These are phyloP conservation scores for Drosophila ananassae DNA, from an alignment of 1,140 invertebrate species.

Conservation along the genomic window DNA sequence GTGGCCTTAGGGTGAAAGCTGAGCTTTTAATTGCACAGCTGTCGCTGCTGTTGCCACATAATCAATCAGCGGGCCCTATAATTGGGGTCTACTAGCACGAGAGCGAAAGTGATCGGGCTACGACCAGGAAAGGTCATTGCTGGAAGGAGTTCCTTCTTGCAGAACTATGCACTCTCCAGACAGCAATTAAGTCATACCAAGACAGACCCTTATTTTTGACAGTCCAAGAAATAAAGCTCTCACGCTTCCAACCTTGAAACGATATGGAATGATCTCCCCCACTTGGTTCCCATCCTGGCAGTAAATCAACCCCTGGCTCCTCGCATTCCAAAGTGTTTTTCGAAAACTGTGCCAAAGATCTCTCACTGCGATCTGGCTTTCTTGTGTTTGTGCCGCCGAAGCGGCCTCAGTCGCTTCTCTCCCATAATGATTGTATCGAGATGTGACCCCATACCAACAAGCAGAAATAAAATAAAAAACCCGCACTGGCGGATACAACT, in stretches of 20 bases:
- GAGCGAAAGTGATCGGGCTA: constrained; percentile 57
- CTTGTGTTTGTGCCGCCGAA: not conserved
- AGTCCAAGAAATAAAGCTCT: constrained; percentile 18
- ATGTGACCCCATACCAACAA: constrained; percentile 37
- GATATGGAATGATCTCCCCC: constrained; percentile 19
- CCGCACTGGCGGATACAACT: constrained; percentile 43
- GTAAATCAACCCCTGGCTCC: constrained; percentile 45
- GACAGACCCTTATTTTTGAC: not conserved
- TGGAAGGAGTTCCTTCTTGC: too few relatives aligned
- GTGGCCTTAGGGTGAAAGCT: constrained; percentile 68
- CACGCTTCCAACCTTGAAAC: constrained; percentile 26
- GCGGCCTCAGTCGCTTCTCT: not conserved
- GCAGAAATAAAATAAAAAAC: constrained; percentile 1
- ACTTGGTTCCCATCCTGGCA: constrained; percentile 30
- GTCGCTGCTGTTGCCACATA: constrained; percentile 40
- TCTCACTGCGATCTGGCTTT: constrained; percentile 33
- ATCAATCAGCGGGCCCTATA: constrained; percentile 58
- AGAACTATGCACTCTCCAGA: not conserved
- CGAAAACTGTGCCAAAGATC: constrained; percentile 68
- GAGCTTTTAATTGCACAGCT: constrained; percentile 66
- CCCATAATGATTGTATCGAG: constrained; percentile 49
- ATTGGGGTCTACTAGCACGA: constrained; percentile 13
- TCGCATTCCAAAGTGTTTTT: constrained; percentile 53
- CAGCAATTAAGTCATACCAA: constrained; percentile 17
- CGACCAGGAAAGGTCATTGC: constrained; percentile 1